These are phyloP conservation scores for Heterochromis multidens DNA, from an alignment of 2,113 vertebrate genomes.

Conservation along the genomic window DNA sequence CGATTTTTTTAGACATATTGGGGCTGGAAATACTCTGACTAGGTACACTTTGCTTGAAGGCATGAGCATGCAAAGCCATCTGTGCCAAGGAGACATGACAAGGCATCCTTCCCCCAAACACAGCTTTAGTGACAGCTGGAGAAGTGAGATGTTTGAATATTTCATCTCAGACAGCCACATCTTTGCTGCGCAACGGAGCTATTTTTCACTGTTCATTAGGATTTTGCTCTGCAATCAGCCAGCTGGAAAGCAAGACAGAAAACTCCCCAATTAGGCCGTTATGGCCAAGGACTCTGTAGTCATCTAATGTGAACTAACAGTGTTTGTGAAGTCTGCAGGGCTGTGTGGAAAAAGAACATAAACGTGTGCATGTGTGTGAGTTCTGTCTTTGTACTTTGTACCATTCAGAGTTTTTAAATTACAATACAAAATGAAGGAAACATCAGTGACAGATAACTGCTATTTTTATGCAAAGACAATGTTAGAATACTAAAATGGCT, in stretches of 20 bases:
- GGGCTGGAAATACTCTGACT: constrained; percentile 9
- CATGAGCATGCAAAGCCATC: constrained; percentile 38
- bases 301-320: constrained; percentile 10
- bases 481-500: constrained; percentile 21
- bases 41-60: constrained; percentile 33
- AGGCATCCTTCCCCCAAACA: constrained; percentile 21
- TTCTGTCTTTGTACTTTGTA: constrained; percentile 5
- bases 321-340: constrained; percentile 26
- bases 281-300: constrained; percentile 16
- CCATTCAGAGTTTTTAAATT: constrained; percentile 15
- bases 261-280: constrained; percentile 42
- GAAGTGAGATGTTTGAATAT: constrained; percentile 63
- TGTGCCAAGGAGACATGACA: constrained; percentile 45
- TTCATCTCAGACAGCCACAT: constrained; percentile 55
- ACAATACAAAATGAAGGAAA: neutral
- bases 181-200: constrained; percentile 30
- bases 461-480: constrained; percentile 32
- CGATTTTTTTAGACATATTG: neutral
- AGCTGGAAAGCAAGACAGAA: constrained; percentile 46
- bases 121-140: constrained; percentile 63
- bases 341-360: neutral
- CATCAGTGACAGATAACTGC: constrained; percentile 10
- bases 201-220: constrained; percentile 60
- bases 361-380: neutral
- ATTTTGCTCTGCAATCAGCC: constrained; percentile 28